phyloP scores from a whole-genome alignment of 2,797 vertebrate species.

The Muraenolepis orangiensis region DNA sequence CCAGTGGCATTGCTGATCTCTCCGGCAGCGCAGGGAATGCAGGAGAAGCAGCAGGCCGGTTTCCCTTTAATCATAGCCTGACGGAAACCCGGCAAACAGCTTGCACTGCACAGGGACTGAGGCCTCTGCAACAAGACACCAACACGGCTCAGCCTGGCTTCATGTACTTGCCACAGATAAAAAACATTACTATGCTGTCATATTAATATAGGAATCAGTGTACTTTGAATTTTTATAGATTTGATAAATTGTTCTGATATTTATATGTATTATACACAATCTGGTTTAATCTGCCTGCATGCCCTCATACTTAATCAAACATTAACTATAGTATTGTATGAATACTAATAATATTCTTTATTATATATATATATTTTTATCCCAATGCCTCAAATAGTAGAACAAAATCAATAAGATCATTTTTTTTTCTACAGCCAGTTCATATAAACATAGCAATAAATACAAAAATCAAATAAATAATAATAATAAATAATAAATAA shows the following conservation, averaged over 20 bases:
- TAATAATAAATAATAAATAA: too few species aligned
- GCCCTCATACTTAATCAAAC: not conserved
- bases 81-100: conserved; percentile 66
- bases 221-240: not conserved
- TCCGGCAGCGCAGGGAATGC: conserved; percentile 67
- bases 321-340: not conserved
- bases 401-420: too few species aligned
- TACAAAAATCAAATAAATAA: not conserved
- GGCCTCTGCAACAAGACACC: conserved; percentile 61
- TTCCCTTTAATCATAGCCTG: conserved; percentile 69
- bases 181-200: not conserved
- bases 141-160: not conserved
- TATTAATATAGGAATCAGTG: not conserved
- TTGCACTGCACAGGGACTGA: conserved; percentile 70
- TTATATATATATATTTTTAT: not conserved
- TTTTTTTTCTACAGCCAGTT: too few species aligned
- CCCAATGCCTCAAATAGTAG: not conserved
- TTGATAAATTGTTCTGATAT: too few species aligned
- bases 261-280: not conserved
- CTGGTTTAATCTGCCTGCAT: not conserved
- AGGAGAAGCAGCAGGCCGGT: conserved; percentile 74
- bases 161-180: not conserved
- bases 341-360: not conserved
- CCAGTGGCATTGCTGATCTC: conserved; percentile 69
- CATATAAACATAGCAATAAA: not conserved